phyloP scores from a whole-genome alignment of 2,888 invertebrate species.

The Muschampia plurimacula region DNA sequence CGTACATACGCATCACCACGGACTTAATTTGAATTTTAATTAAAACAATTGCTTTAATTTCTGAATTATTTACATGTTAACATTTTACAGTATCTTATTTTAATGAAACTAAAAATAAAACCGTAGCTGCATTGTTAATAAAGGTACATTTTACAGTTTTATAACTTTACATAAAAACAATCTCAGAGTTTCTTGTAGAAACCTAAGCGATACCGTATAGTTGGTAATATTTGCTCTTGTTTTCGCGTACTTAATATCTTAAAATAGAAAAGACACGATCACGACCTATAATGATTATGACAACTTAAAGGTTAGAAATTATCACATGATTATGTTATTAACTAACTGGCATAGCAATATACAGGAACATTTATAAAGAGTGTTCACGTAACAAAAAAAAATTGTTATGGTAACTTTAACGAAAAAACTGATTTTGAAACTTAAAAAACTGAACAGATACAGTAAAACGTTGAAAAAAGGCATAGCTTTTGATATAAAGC shows the following conservation, averaged over 20 bases:
- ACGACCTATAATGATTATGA: slow-evolving; percentile 3
- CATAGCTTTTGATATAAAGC: neutral
- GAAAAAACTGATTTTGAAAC: neutral
- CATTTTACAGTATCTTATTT: too few species aligned
- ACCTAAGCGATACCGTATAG: neutral
- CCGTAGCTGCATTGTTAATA: too few species aligned
- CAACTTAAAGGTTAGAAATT: slow-evolving; percentile 21
- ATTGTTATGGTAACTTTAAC: too few species aligned
- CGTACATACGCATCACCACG: neutral
- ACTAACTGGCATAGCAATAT: neutral
- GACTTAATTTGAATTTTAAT: too few species aligned
- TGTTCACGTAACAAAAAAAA: neutral
- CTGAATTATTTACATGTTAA: too few species aligned
- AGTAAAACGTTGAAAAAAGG: neutral
- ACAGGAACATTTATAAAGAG: neutral
- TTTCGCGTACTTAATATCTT: slow-evolving; percentile 11
- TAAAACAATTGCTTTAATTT: too few species aligned
- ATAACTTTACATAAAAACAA: neutral
- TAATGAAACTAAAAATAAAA: too few species aligned
- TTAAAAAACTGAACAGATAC: neutral
- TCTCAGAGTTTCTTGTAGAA: neutral
- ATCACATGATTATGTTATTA: slow-evolving; percentile 5
- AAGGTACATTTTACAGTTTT: neutral
- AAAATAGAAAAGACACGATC: slow-evolving; percentile 31
- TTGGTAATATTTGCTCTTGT: slow-evolving; percentile 13